phyloP scores from a whole-genome alignment of 92 coral and sea anemone genomes.

The Metridium senile region DNA sequence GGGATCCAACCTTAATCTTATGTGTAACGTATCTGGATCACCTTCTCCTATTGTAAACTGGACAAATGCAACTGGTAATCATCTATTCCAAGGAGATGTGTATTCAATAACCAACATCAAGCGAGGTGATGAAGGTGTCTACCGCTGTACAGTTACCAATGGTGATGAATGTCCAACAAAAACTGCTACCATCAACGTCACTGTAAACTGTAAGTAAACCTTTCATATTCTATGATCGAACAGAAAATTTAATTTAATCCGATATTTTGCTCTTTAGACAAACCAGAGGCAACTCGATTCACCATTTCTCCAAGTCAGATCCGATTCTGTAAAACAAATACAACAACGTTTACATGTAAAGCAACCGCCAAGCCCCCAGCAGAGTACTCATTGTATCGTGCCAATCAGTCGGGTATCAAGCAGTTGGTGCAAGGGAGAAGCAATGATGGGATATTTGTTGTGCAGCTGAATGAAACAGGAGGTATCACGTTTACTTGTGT shows the following conservation, averaged over 20 bases:
- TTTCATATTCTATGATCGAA: background rate
- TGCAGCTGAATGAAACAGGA: constrained; percentile 21
- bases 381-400: constrained; percentile 25
- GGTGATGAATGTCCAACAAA: constrained; percentile 45
- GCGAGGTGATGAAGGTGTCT: constrained; percentile 39
- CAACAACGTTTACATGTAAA: constrained; percentile 31
- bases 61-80: constrained; percentile 9
- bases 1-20: constrained; percentile 5
- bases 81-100: background rate
- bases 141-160: constrained; percentile 49
- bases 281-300: background rate
- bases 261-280: background rate
- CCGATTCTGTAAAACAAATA: constrained; percentile 10
- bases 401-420: constrained; percentile 20
- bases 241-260: too few species aligned
- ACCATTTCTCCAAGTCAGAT: background rate
- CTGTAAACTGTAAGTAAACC: constrained; percentile 27
- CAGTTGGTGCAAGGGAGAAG: background rate
- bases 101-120: background rate
- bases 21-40: constrained; percentile 23
- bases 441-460: constrained; percentile 15
- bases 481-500: constrained; percentile 11
- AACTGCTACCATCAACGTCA: constrained; percentile 13
- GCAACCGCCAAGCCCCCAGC: constrained; percentile 29
- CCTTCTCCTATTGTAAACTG: background rate